Evolutionary conservation across 92 coral and sea anemone species (phyloP).

Genomic region (Pocillopora meandrina): DNA sequence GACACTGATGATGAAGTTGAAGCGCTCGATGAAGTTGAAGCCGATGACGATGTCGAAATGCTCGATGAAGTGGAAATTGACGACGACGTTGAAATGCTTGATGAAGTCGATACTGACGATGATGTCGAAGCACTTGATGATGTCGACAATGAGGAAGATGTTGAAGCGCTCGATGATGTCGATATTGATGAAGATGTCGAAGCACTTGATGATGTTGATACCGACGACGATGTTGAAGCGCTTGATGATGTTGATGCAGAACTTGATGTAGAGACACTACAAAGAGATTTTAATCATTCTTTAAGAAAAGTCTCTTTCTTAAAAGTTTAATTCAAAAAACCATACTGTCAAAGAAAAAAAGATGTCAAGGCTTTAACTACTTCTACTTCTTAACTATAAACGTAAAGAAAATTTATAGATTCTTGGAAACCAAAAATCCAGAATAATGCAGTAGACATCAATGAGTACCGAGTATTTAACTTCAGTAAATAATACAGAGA

Average conservation of each 20-base stretch:
- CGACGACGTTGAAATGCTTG: neutral
- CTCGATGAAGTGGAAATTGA: slow-evolving; percentile 28
- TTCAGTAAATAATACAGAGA: no score
- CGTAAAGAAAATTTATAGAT: no score
- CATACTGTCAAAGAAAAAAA: no score
- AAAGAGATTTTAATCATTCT: no score
- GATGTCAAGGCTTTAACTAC: no score
- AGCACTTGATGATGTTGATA: slow-evolving; percentile 32
- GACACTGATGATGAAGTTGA: slow-evolving; percentile 14
- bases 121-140: slow-evolving; percentile 25
- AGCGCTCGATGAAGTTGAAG: slow-evolving; percentile 8
- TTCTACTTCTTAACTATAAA: no score
- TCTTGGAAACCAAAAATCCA: no score
- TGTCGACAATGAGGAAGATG: slow-evolving; percentile 5
- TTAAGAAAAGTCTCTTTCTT: neutral
- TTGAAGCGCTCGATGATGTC: slow-evolving; percentile 10
- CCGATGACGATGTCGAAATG: slow-evolving; percentile 7
- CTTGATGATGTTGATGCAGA: neutral
- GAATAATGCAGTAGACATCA: no score
- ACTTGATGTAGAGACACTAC: no score
- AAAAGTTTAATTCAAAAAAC: no score
- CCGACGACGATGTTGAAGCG: neutral
- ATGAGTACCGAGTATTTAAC: neutral
- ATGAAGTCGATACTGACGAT: slow-evolving; percentile 3
- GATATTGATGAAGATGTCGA: neutral